Base-by-base conservation (phyloP, 2,888 invertebrate species). In the Tyria jacobaeae region DNA sequence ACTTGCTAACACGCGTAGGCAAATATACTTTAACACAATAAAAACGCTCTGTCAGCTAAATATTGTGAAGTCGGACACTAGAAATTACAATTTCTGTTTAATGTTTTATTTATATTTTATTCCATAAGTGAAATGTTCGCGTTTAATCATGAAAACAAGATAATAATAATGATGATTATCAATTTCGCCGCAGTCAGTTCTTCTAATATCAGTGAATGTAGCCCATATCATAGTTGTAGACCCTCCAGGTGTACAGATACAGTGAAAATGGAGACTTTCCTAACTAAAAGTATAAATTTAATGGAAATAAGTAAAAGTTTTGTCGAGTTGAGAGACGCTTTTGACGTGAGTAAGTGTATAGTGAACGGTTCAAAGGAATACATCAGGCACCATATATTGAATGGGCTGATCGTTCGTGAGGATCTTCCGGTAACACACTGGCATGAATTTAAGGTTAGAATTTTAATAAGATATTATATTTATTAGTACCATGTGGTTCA, bases 381-480 rank as follows among this genome's bases (percentile, higher is more conserved):
- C 68, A 68, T 80, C 5, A 79, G 66, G n/a, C 78, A 76, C 31
- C 86, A 89, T 55, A 74, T 89, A 21, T 41, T 85, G 14, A 73
- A 84, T 27, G 87, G 88, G 6, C 66, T 92, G 34, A 69, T 91
- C 7, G 52, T 89, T 0, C 78, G 84, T 41, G 78, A 86, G 17
- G 71, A 86, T 37, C 62, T 91, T 0, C 85, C 89, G 0, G 85
- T 88, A 0, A 70, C 73, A 0, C 93, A 94, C 64, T 94, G 94
- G 94, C 66, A 83, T 14, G 87, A 89, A 65, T 94, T 86, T 74
- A 94, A 92, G 87, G 94, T 58, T 35, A 34, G n/a, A n/a, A n/a
- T n/a, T n/a, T n/a, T n/a, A n/a, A n/a, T n/a, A n/a, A n/a, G n/a
- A n/a, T n/a, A n/a, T n/a, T n/a, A n/a, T n/a, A n/a, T n/a, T n/a